Evolutionary conservation across 2,888 invertebrate species (phyloP).

Genomic region (Drosophila quinaria): DNA sequence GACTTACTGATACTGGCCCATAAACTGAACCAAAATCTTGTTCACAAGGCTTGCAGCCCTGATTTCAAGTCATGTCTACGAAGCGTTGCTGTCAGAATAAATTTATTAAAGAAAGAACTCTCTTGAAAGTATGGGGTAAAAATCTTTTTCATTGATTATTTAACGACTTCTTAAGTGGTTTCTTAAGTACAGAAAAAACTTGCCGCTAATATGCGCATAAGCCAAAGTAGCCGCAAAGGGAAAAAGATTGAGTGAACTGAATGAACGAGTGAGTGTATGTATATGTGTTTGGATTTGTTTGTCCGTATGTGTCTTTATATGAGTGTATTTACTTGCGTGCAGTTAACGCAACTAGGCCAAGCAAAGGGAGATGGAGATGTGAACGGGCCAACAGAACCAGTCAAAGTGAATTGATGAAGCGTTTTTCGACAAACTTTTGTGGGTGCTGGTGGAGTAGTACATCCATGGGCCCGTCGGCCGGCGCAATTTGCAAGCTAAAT

Average conservation of each 20-base stretch:
- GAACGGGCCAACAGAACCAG: conserved; percentile 47
- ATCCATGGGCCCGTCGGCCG: conserved; percentile 29
- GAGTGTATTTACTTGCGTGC: conserved; percentile 38
- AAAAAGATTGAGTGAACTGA: conserved; percentile 14
- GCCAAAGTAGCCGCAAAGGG: conserved; percentile 62
- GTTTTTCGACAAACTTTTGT: conserved; percentile 68
- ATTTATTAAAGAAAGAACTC: conserved; percentile 46
- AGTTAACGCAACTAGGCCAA: conserved; percentile 58
- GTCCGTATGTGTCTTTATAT: conserved; percentile 27
- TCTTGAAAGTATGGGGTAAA: conserved; percentile 25
- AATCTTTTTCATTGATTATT: conserved; percentile 85
- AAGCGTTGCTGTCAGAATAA: conserved; percentile 30
- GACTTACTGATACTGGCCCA: too few species aligned
- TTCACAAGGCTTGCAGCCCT: background rate
- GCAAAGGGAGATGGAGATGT: conserved; percentile 39
- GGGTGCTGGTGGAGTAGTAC: conserved; percentile 34
- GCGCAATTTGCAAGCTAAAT: conserved; percentile 69
- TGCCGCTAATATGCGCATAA: conserved; percentile 83
- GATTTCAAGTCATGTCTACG: conserved; percentile 15
- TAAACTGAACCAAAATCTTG: background rate
- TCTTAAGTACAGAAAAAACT: conserved; percentile 83
- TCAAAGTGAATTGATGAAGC: conserved; percentile 81
- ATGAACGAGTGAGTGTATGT: conserved; percentile 15
- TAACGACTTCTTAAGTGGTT: conserved; percentile 86
- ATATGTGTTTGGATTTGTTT: conserved; percentile 14